Conservation (phyloP, 2,797 vertebrate genomes). For the Acropternis orthonyx region DNA sequence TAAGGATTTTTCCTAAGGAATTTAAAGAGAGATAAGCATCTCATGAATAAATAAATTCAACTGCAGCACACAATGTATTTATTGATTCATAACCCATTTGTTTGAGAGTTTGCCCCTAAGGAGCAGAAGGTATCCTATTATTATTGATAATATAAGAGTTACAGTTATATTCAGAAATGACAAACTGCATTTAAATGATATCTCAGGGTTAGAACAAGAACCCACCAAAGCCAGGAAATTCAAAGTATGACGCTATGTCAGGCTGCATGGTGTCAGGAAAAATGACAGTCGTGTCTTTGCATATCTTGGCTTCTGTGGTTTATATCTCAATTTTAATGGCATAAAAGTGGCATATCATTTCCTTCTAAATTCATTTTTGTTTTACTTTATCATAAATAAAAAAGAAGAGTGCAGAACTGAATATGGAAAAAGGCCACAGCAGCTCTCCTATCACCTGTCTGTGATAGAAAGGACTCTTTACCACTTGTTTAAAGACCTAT, state of each 20-base stretch:
- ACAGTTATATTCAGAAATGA: slow-evolving; percentile 69
- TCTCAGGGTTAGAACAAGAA: slow-evolving; percentile 64
- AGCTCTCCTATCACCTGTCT: neutral
- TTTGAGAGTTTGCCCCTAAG: slow-evolving; percentile 75
- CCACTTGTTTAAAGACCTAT: neutral
- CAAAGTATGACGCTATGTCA: slow-evolving; percentile 66
- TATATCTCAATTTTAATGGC: slow-evolving; percentile 63
- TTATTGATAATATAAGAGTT: slow-evolving; percentile 75
- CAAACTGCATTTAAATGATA: slow-evolving; percentile 68
- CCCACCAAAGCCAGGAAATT: slow-evolving; percentile 59
- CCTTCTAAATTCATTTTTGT: slow-evolving; percentile 12
- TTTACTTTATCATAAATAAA: slow-evolving; percentile 40
- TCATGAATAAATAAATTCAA: slow-evolving; percentile 81
- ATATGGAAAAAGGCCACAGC: neutral
- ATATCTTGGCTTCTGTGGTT: slow-evolving; percentile 51
- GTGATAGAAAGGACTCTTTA: neutral
- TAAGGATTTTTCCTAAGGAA: slow-evolving; percentile 75
- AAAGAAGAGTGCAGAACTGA: neutral
- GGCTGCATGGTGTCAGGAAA: slow-evolving; percentile 56
- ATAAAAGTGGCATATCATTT: neutral
- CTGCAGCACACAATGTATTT: slow-evolving; percentile 66
- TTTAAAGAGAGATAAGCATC: slow-evolving; percentile 74
- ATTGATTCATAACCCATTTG: slow-evolving; percentile 78
- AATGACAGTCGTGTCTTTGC: slow-evolving; percentile 56
- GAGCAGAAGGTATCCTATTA: slow-evolving; percentile 71